Evolutionary conservation across 2,113 vertebrate genomes (phyloP), one percentile per base, ranked within the genome.

Genomic region (Rhizomys pruinosus): DNA sequence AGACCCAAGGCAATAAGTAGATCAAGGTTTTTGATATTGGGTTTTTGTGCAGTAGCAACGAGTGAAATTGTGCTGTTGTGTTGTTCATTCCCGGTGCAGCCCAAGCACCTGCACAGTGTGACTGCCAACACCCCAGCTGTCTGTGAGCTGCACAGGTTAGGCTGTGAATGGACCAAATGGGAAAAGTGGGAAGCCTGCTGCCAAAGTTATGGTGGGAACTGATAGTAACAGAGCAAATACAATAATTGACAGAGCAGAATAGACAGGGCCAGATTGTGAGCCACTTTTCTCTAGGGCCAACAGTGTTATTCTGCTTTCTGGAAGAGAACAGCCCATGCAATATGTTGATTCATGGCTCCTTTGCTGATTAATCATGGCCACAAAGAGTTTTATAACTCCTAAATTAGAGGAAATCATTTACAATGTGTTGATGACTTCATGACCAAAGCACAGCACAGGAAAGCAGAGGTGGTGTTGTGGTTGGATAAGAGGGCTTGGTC

Each of bases 231-330:
- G 39, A 47, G 59, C 68, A 29, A 8, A 27, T 17, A 81, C 17
- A 29, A 0, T 12, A 4, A 12, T 5, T 11, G 42, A 12, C 25
- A 7, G n/a, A n/a, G n/a, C n/a, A n/a, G n/a, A n/a, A 34, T 12
- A n/a, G 47, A 39, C 6, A 63, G 22, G 16, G 37, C 59, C 61
- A 68, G 19, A 34, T 39, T 10, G 25, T 42, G 3, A 44, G 23
- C 72, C 17, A 25, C 20, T 44, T 8, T 57, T 61, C 42, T 78
- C 17, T 27, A 17, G 37, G 5, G 68, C 64, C 32, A 57, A 57
- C 39, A 12, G 63, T 29, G 32, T 47, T n/a, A 23, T 2, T 79
- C 39, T 61, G 68, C 44, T 74, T 5, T 1, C 47, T 37, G 2
- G 34, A 13, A 8, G 6, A 37, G 39, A 84, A 32, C 42, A 84